These are phyloP conservation scores for Enteromius viviparus DNA, from an alignment of 2,797 vertebrate genomes.

Conservation along the genomic window DNA sequence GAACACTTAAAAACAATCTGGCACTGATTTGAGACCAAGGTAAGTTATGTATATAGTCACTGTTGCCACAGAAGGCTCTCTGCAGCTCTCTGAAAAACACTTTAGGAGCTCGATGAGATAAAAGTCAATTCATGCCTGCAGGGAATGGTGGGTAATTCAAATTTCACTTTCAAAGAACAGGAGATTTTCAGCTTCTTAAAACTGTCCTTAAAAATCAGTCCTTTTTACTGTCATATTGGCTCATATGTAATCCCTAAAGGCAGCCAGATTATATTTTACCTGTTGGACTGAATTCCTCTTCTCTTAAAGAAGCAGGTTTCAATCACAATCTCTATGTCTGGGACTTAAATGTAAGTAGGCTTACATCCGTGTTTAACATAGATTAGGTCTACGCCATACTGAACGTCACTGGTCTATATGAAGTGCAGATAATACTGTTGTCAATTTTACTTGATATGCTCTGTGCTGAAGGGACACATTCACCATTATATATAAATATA, in stretches of 20 bases:
- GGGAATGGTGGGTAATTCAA: neutral
- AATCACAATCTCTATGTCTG: slow-evolving; percentile 22
- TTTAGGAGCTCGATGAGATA: neutral
- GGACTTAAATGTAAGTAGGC: slow-evolving; percentile 28
- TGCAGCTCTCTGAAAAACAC: neutral
- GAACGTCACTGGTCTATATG: neutral
- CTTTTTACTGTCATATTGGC: neutral
- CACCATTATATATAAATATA: neutral
- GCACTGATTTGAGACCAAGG: neutral
- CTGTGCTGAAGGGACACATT: neutral
- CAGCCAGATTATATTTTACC: neutral
- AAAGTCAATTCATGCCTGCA: neutral
- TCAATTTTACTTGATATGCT: neutral
- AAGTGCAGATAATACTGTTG: neutral
- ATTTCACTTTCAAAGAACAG: neutral
- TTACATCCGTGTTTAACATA: neutral
- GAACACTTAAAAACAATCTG: neutral
- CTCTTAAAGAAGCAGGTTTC: neutral
- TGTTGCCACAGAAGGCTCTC: neutral
- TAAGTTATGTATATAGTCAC: neutral
- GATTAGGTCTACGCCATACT: too few relatives aligned
- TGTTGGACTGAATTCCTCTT: neutral
- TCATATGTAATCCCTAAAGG: neutral
- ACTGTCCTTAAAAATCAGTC: slow-evolving; percentile 6
- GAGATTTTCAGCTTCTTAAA: neutral